phyloP scores from a whole-genome alignment of 2,888 invertebrate species.

The Cataglyphis rosenhaueri region DNA sequence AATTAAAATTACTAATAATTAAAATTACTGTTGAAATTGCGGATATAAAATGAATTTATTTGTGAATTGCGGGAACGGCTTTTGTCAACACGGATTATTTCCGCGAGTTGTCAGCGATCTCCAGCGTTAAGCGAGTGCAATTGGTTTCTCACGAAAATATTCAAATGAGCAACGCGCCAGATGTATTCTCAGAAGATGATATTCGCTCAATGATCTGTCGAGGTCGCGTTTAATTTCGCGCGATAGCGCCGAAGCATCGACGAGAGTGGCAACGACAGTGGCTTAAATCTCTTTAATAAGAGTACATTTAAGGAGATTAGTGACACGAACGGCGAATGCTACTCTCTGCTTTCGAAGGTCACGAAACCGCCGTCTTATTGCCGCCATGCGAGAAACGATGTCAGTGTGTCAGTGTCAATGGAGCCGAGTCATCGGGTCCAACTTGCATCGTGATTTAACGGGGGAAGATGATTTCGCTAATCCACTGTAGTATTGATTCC shows the following conservation, averaged over 20 bases:
- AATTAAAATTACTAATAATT: background rate
- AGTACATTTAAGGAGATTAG: constrained; percentile 68
- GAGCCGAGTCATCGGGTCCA: constrained; percentile 71
- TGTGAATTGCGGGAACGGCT: background rate
- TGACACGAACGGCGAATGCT: constrained; percentile 9
- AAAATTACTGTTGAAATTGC: background rate
- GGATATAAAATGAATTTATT: background rate
- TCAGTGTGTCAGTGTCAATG: constrained; percentile 83
- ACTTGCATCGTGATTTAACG: constrained; percentile 64
- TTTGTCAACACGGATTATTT: background rate
- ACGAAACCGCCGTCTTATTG: constrained; percentile 56
- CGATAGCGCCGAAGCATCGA: background rate
- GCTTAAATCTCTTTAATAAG: constrained; percentile 51
- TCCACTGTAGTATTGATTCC: constrained; percentile 32
- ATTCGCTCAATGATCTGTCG: constrained; percentile 27
- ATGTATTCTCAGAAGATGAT: constrained; percentile 5
- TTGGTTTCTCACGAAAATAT: constrained; percentile 28
- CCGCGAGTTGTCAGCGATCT: background rate
- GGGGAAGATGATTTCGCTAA: constrained; percentile 67
- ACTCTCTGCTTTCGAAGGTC: constrained; percentile 14
- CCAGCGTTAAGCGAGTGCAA: constrained; percentile 12
- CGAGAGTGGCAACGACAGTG: background rate
- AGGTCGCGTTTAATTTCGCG: constrained; percentile 31
- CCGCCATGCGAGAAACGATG: constrained; percentile 74
- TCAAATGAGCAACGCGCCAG: background rate